phyloP scores from a whole-genome alignment of 2,113 vertebrate species.

The Urocynchramus pylzowi region DNA sequence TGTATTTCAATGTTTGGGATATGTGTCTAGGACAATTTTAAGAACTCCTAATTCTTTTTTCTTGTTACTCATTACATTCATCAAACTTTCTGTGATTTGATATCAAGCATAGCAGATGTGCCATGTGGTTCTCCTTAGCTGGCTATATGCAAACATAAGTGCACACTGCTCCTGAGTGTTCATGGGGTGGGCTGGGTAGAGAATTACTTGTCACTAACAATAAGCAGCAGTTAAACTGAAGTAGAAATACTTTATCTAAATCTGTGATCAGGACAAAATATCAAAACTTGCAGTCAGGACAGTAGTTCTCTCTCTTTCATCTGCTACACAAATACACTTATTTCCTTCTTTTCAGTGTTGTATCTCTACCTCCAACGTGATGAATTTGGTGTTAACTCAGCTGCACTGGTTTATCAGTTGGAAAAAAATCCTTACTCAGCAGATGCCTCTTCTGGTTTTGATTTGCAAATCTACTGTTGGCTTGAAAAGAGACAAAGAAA shows the following conservation, averaged over 20 bases:
- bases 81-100: not conserved
- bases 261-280: not conserved
- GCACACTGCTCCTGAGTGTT: not conserved
- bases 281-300: not conserved
- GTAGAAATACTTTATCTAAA: not conserved
- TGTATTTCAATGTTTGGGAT: not conserved
- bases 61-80: not conserved
- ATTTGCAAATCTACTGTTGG: not conserved
- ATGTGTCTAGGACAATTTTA: not conserved
- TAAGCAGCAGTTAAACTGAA: not conserved
- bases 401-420: not conserved
- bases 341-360: not conserved
- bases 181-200: not conserved
- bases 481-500: not conserved
- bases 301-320: not conserved
- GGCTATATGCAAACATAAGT: not conserved
- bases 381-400: not conserved
- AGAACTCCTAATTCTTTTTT: not conserved
- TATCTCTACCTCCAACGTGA: not conserved
- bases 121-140: conserved; percentile 1
- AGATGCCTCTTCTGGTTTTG: not conserved
- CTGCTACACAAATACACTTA: not conserved
- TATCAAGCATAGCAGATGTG: not conserved
- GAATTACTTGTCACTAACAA: not conserved
- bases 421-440: not conserved